Conservation (phyloP, 2,113 vertebrate species). For the Greenwoodochromis staneri region DNA sequence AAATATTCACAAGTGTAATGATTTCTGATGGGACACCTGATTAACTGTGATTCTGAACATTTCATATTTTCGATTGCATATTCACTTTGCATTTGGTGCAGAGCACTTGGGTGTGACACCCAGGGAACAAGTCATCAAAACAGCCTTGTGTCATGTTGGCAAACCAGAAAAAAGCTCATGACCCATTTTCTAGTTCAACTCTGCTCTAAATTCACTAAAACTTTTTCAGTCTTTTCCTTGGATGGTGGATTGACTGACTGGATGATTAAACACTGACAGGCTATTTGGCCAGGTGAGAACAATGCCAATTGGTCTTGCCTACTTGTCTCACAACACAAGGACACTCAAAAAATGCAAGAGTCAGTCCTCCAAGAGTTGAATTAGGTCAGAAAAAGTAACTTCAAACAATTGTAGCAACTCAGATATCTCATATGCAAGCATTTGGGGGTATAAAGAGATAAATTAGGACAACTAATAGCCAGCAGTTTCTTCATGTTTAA, state of each 20-base stretch:
- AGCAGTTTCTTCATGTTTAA: background rate
- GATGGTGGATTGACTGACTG: background rate
- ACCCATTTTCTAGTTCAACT: constrained; percentile 4
- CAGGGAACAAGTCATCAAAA: constrained; percentile 16
- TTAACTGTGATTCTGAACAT: background rate
- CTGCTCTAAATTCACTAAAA: background rate
- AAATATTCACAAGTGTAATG: background rate
- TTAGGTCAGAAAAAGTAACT: background rate
- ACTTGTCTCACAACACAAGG: background rate
- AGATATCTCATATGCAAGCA: background rate
- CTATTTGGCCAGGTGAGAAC: background rate
- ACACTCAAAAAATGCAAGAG: background rate
- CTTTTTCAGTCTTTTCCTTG: background rate
- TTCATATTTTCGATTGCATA: background rate
- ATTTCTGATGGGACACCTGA: background rate
- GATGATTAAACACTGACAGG: background rate
- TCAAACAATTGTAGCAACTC: background rate
- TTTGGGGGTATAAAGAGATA: background rate
- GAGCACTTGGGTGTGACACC: background rate
- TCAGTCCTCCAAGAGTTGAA: background rate
- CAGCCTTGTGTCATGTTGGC: constrained; percentile 5
- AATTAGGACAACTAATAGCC: background rate
- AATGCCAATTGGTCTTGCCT: background rate
- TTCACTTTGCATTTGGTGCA: constrained; percentile 24
- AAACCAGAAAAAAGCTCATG: constrained; percentile 5